Percentiles rank a stretch among this genome's conserved stretches.
Evolutionary conservation across 2,113 vertebrate species (phyloP).

Genomic region (Tapirus terrestris): DNA sequence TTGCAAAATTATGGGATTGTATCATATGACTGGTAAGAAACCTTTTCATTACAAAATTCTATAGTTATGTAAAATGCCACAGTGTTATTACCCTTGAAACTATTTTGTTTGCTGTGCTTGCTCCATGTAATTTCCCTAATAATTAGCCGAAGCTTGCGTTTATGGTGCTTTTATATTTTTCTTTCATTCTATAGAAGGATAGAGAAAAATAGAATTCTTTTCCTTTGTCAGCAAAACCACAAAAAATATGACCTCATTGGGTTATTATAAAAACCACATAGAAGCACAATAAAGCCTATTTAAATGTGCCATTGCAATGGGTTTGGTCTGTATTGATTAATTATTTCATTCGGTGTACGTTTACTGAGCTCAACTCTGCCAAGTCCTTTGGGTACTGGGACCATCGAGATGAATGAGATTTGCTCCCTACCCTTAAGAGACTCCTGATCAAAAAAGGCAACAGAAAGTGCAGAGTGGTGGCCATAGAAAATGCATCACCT

Average conservation of each 20-base stretch:
- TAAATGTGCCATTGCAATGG: constrained; percentile 5
- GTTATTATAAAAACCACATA: constrained; percentile 55
- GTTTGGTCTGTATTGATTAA: constrained; percentile 19
- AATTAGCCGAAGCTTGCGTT: constrained; percentile 62
- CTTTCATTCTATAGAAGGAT: constrained; percentile 55
- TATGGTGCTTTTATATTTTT: constrained; percentile 51
- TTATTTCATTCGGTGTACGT: constrained; percentile 54
- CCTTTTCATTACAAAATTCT: constrained; percentile 37
- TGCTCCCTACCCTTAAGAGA: background rate
- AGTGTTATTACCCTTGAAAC: constrained; percentile 60
- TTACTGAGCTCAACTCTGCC: constrained; percentile 6
- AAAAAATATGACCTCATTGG: constrained; percentile 35
- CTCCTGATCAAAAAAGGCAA: background rate
- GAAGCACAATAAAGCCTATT: background rate
- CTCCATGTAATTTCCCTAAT: constrained; percentile 66
- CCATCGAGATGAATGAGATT: background rate
- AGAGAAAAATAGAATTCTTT: constrained; percentile 66
- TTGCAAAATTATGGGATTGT: constrained; percentile 48
- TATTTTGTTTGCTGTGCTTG: constrained; percentile 63
- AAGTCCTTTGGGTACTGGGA: background rate
- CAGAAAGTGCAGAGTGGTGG: background rate
- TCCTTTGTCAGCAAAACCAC: constrained; percentile 60
- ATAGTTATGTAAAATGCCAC: constrained; percentile 44
- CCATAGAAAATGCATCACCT: background rate
- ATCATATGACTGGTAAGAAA: constrained; percentile 27